phyloP scores from a whole-genome alignment of 2,113 vertebrate genomes.

The Gobiocypris rarus region DNA sequence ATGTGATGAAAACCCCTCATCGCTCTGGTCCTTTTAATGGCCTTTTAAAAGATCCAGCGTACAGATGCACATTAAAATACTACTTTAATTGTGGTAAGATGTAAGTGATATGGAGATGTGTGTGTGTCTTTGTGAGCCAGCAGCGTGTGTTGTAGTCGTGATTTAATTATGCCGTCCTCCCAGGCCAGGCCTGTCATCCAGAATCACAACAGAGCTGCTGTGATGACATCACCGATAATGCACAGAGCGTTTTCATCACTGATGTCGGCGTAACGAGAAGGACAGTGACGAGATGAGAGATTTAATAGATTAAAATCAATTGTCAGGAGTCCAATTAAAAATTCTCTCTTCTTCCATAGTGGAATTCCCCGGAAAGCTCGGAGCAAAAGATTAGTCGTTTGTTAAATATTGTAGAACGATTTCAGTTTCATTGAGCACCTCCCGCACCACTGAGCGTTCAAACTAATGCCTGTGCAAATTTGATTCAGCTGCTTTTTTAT shows the following conservation, averaged over 20 bases:
- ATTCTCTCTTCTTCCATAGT: neutral
- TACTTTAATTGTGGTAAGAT: neutral
- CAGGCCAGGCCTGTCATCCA: slow-evolving; percentile 48
- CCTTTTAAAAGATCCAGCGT: slow-evolving; percentile 9
- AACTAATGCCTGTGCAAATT: slow-evolving; percentile 17
- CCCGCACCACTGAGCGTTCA: neutral
- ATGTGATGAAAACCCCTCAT: neutral
- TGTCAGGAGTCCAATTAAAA: slow-evolving; percentile 46
- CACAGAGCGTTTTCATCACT: slow-evolving; percentile 41
- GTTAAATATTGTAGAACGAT: slow-evolving; percentile 33
- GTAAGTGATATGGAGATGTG: slow-evolving; percentile 27
- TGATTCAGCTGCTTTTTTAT: neutral
- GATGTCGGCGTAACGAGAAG: slow-evolving; percentile 29
- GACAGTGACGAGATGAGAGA: slow-evolving; percentile 31
- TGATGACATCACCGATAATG: slow-evolving; percentile 51
- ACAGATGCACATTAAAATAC: neutral
- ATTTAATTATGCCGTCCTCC: slow-evolving; percentile 55
- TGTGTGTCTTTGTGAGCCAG: slow-evolving; percentile 31
- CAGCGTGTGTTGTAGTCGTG: slow-evolving; percentile 19
- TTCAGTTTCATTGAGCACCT: slow-evolving; percentile 11
- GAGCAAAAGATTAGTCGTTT: slow-evolving; percentile 36
- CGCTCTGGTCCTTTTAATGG: slow-evolving; percentile 9
- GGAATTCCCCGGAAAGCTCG: slow-evolving; percentile 18
- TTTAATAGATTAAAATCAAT: slow-evolving; percentile 48
- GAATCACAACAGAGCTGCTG: slow-evolving; percentile 35